Percentiles rank a stretch among this genome's conserved stretches.
These are phyloP conservation scores for Brachionus rubens DNA, from an alignment of 1,140 invertebrate species.

Conservation along the genomic window DNA sequence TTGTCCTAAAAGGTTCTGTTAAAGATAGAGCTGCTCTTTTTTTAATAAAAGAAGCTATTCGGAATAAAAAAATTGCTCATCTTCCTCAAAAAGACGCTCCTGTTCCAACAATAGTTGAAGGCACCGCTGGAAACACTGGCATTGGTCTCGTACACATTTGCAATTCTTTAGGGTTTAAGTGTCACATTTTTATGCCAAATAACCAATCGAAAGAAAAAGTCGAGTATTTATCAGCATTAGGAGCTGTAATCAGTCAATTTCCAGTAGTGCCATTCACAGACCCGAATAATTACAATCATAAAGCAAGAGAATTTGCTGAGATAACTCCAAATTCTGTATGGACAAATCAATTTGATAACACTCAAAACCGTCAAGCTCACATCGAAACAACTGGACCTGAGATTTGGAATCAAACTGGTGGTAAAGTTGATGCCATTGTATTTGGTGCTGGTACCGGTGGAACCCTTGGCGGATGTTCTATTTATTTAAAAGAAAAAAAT, in stretches of 20 bases:
- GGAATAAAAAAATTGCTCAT: conserved; percentile 50
- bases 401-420: conserved; percentile 62
- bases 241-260: conserved; percentile 54
- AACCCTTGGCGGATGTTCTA: conserved; percentile 56
- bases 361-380: conserved; percentile 59
- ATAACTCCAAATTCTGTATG: conserved; percentile 58
- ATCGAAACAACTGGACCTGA: conserved; percentile 63
- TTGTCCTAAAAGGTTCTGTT: conserved; percentile 51
- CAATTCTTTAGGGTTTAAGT: conserved; percentile 58
- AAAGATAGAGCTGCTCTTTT: conserved; percentile 59
- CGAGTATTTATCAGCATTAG: conserved; percentile 55
- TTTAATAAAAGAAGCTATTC: conserved; percentile 57
- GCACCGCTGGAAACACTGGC: conserved; percentile 62
- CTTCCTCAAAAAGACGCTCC: conserved; percentile 5
- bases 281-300: conserved; percentile 59
- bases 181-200: conserved; percentile 61
- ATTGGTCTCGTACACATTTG: conserved; percentile 61
- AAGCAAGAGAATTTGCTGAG: conserved; percentile 57
- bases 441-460: conserved; percentile 60
- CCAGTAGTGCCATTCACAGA: conserved; percentile 57
- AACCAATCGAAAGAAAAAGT: conserved; percentile 60
- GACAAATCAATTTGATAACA: conserved; percentile 62
- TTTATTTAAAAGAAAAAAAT: conserved; percentile 59
- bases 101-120: conserved; percentile 57
- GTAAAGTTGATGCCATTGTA: conserved; percentile 58